phyloP scores from a whole-genome alignment of 2,888 invertebrate species.

The Brenthis ino region DNA sequence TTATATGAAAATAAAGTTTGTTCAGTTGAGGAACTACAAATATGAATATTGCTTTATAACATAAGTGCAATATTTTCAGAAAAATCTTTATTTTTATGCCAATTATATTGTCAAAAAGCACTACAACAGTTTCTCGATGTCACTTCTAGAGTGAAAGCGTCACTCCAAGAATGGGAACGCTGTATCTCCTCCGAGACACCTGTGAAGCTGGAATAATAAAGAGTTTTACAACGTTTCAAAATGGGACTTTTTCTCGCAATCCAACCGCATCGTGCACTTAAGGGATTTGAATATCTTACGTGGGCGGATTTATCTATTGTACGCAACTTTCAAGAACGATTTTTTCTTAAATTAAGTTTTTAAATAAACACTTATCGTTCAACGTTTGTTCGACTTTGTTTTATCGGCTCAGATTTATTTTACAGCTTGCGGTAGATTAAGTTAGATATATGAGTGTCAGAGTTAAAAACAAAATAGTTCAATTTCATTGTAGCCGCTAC shows the following conservation, averaged over 20 bases:
- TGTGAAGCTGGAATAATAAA: conserved; percentile 79
- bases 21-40: conserved; percentile 27
- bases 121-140: conserved; percentile 18
- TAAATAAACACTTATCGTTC: conserved; percentile 59
- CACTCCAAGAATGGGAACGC: conserved; percentile 45
- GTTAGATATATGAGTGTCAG: too few relatives aligned
- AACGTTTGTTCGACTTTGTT: conserved; percentile 3
- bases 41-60: background rate
- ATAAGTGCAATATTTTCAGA: background rate
- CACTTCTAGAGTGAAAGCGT: conserved; percentile 43
- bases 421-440: background rate
- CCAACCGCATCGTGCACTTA: conserved; percentile 81
- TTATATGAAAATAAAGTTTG: conserved; percentile 40
- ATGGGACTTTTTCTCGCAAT: conserved; percentile 80
- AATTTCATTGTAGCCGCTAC: too few relatives aligned
- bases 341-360: conserved; percentile 63
- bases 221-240: conserved; percentile 79
- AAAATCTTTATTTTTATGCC: background rate
- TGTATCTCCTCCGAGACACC: conserved; percentile 74
- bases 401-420: conserved; percentile 14
- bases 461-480: too few relatives aligned
- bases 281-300: conserved; percentile 82
- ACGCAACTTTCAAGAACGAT: conserved; percentile 64
- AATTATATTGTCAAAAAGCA: conserved; percentile 19
- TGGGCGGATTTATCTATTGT: conserved; percentile 74